Percentiles rank a stretch among this genome's conserved stretches.
Conservation (phyloP, 2,113 vertebrate genomes). For the Nesoenas mayeri region DNA sequence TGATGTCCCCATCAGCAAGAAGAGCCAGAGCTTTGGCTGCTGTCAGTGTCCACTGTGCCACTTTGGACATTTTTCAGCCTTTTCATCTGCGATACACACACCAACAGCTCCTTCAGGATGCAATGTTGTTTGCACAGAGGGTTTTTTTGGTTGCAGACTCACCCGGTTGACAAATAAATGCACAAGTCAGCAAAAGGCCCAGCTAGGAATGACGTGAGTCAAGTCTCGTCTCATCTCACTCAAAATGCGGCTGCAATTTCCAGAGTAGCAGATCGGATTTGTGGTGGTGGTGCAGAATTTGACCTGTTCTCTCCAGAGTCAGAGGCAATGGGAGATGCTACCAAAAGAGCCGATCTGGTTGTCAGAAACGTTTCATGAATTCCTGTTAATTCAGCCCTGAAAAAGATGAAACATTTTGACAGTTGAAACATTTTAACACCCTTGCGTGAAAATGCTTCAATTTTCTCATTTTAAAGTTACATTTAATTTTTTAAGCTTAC, state of each 20-base stretch:
- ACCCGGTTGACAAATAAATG: neutral
- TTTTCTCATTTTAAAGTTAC: constrained; percentile 3
- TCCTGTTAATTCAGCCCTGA: neutral
- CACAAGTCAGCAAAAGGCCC: neutral
- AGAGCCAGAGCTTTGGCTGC: neutral
- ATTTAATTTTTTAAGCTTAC: neutral
- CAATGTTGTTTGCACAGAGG: neutral
- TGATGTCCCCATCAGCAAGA: neutral
- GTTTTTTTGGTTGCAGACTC: neutral
- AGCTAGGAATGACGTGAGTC: rapidly evolving
- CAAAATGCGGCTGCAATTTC: neutral
- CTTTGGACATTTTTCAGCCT: neutral
- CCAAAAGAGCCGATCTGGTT: neutral
- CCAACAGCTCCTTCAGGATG: neutral
- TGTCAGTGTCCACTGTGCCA: neutral
- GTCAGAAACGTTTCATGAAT: neutral
- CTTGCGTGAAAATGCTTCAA: neutral
- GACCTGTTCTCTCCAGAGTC: rapidly evolving
- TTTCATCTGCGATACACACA: rapidly evolving
- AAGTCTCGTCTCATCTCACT: neutral
- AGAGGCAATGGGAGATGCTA: neutral
- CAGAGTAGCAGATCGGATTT: neutral
- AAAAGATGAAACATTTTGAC: constrained; percentile 41
- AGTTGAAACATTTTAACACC: neutral
- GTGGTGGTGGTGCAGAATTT: neutral